A percentile compares a stretch with the other conserved stretches of the same genome.
Conservation (phyloP, 2,888 invertebrate genomes). For the Tenthredo amoena region DNA sequence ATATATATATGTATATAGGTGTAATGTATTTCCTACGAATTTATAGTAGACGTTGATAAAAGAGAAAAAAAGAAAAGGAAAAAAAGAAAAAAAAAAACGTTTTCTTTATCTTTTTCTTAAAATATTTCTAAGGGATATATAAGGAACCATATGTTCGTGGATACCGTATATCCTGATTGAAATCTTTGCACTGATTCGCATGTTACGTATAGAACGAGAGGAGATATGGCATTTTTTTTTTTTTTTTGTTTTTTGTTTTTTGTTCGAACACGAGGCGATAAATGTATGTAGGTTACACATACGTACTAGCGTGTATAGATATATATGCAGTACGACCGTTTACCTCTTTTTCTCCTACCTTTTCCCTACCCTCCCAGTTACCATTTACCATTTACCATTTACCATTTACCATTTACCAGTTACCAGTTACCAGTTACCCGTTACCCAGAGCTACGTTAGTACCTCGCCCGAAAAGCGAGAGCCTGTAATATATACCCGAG, state of each 20-base stretch:
- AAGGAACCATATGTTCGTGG: background rate
- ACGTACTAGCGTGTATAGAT: no score
- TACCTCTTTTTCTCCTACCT: no score
- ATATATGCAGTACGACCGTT: background rate
- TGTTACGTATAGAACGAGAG: background rate
- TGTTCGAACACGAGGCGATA: background rate
- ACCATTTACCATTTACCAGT: background rate
- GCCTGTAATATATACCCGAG: slow-evolving; percentile 42
- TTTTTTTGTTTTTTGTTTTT: no score
- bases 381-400: background rate
- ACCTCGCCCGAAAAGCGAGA: slow-evolving; percentile 32
- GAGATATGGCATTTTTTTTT: background rate
- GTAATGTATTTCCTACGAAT: background rate
- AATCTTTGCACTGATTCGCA: slow-evolving; percentile 18
- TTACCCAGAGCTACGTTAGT: background rate
- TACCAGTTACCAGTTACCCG: background rate
- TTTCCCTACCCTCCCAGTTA: background rate
- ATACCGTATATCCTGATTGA: background rate
- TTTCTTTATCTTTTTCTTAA: background rate
- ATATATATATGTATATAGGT: no score
- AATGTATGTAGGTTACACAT: background rate
- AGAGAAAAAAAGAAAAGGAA: background rate
- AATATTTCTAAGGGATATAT: background rate
- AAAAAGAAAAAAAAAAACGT: background rate
- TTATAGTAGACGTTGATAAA: background rate